Base-by-base conservation (phyloP, 2,113 vertebrate genomes). In the Poeciliopsis retropinna region DNA sequence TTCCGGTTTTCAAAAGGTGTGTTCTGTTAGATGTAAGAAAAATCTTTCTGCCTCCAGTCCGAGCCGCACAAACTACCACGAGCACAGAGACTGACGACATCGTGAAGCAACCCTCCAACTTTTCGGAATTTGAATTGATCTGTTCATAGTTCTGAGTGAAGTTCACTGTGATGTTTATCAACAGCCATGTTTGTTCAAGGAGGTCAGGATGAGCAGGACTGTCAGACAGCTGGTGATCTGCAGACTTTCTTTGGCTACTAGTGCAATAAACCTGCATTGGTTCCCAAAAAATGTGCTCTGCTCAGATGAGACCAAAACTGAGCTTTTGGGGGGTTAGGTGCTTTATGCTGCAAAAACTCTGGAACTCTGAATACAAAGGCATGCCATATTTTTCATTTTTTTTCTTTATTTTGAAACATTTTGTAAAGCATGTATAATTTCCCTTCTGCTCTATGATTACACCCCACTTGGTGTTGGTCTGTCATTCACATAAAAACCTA, bases 101-200 rank as follows among this genome's bases (percentile, higher is more conserved):
- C 32, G 70, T 27, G 64, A 81, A 57, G 51, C 51, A 57, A 57
- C 22, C 8, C 7, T 57, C 51, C 14, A 25, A 57, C 22, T 57
- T 57, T 57, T 25, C 8, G 4, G 22, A 11, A 31, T 69, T 22
- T 74, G 61, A 17, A 77, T 64, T 62, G 65, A 69, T 75, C 30
- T 73, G 28, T 37, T 70, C 51, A 57, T 57, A 57, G 51, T 57
- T 57, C 51, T 57, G 75, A 67, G 60, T 34, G 8, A 6, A 32
- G 2, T 66, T 30, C 32, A 28, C 60, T 4, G 37, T 57, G 31
- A 47, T 57, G 31, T 73, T 77, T 62, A 11, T 75, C 30, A 75
- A 60, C 28, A 39, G 61, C 27, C 39, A 30, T 51, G 13, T 32
- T 64, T 68, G 31, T 39, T 13, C 44, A 29, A 27, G 60, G 10